Evolutionary conservation across 2,113 vertebrate species (phyloP).

Genomic region (Passer domesticus): DNA sequence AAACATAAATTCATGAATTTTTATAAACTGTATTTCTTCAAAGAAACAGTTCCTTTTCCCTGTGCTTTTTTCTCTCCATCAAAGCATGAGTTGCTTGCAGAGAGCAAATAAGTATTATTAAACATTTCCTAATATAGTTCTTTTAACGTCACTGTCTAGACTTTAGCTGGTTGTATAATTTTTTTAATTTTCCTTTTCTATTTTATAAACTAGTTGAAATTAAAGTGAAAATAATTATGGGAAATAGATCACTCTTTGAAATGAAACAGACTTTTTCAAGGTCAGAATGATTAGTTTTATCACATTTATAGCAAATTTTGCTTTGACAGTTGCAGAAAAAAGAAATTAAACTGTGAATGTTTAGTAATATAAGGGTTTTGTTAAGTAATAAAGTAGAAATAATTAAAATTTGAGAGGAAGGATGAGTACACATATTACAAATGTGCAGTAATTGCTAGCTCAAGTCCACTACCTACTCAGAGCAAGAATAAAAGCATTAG

Average conservation of each 20-base stretch:
- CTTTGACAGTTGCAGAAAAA: neutral
- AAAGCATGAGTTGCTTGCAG: neutral
- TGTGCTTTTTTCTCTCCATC: neutral
- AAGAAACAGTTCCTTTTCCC: neutral
- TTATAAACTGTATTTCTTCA: neutral
- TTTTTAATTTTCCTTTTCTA: constrained; percentile 41
- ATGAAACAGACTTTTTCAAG: constrained; percentile 16
- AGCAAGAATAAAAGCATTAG: neutral
- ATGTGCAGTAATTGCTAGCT: neutral
- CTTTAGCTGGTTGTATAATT: neutral
- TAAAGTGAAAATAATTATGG: constrained; percentile 24
- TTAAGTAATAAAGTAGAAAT: neutral
- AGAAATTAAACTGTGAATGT: neutral
- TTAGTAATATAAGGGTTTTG: neutral
- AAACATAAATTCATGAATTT: neutral
- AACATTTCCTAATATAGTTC: constrained; percentile 26
- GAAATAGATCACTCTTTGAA: neutral
- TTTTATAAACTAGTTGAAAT: constrained; percentile 25
- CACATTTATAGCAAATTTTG: neutral
- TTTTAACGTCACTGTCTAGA: constrained; percentile 45
- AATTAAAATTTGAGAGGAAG: neutral
- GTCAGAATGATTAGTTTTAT: neutral
- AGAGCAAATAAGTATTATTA: constrained; percentile 6
- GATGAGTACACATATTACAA: neutral
- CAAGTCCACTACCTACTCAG: neutral